These are phyloP conservation scores for Myotis yumanensis DNA, from an alignment of 2,113 vertebrate genomes.

Conservation along the genomic window DNA sequence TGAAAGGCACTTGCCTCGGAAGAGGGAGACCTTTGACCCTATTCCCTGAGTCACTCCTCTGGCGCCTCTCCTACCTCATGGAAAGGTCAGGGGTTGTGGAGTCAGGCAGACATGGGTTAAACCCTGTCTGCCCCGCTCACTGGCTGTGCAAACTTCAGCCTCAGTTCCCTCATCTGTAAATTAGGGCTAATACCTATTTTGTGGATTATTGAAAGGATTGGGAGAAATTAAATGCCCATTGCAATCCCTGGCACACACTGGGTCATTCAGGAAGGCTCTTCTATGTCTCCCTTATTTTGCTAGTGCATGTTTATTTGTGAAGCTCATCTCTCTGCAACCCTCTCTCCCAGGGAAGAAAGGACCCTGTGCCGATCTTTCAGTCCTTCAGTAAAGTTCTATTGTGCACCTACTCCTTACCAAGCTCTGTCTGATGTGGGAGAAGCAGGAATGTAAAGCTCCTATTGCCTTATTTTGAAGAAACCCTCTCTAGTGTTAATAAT, in stretches of 20 bases:
- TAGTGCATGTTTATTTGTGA: background rate
- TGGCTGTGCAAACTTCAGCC: background rate
- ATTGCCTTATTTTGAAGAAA: background rate
- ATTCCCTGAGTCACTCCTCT: conserved; percentile 52
- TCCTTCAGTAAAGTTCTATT: background rate
- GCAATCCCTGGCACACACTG: background rate
- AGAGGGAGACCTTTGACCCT: conserved; percentile 33
- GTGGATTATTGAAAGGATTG: background rate
- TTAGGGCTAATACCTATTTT: background rate
- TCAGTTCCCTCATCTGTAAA: background rate
- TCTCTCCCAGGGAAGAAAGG: background rate
- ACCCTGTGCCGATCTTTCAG: background rate
- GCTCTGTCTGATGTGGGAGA: background rate
- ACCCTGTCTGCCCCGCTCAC: background rate
- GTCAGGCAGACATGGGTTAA: background rate
- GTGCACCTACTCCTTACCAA: background rate
- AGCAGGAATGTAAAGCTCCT: background rate
- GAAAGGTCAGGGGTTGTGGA: conserved; percentile 26
- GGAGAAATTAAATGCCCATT: background rate
- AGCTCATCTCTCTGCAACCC: background rate
- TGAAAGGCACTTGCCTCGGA: conserved; percentile 6
- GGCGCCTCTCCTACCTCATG: background rate
- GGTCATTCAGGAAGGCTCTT: background rate
- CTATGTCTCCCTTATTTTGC: background rate
- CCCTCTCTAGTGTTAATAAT: background rate